Evolutionary conservation across 2,797 vertebrate species (phyloP).

Genomic region (Tenualosa ilisha): DNA sequence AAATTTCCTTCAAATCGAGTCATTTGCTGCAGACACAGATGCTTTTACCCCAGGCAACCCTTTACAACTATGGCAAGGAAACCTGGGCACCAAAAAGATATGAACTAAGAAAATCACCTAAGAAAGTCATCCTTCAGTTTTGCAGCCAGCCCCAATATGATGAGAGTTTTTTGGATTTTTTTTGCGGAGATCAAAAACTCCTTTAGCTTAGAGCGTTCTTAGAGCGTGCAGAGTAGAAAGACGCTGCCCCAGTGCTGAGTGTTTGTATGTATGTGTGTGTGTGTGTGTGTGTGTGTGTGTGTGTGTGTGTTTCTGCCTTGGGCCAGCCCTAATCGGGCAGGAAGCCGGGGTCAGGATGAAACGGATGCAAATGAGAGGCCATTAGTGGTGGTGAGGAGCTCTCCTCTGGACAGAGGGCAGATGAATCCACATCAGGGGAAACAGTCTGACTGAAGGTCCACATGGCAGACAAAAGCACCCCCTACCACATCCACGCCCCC

Average conservation of each 20-base stretch:
- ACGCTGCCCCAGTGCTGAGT: neutral
- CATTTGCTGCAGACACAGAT: neutral
- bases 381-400: conserved; percentile 52
- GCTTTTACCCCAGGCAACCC: neutral
- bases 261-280: no score
- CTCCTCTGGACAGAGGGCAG: conserved; percentile 35
- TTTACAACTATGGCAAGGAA: neutral
- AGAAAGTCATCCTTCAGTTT: neutral
- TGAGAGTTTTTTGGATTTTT: no score
- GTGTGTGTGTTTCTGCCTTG: neutral
- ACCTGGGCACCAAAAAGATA: neutral
- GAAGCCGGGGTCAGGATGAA: conserved; percentile 36
- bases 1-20: neutral
- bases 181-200: no score
- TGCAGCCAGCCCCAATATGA: no score
- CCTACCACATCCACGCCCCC: neutral
- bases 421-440: conserved; percentile 46
- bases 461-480: conserved; percentile 46
- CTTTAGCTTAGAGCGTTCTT: neutral
- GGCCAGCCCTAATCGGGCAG: neutral
- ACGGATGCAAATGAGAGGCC: conserved; percentile 53
- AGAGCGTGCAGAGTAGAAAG: neutral
- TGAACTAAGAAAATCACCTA: neutral
- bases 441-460: conserved; percentile 46
- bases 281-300: no score